phyloP scores from a whole-genome alignment of 1,140 invertebrate genomes.

The Geopemphigus sp. region DNA sequence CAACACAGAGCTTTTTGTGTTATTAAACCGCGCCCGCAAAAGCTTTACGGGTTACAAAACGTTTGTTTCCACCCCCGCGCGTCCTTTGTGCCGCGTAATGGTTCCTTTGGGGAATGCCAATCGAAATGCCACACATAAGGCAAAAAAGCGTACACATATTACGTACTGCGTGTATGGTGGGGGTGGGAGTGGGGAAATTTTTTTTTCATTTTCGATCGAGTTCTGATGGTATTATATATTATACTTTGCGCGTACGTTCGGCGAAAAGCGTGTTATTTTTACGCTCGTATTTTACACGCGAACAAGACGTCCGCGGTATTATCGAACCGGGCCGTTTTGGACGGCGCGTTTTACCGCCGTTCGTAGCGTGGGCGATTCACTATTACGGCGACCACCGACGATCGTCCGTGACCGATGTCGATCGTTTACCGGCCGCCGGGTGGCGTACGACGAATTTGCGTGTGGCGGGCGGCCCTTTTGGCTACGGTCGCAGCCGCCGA shows the following conservation, averaged over 20 bases:
- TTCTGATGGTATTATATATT: too few species aligned
- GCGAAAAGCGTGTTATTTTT: too few species aligned
- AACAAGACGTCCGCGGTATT: too few species aligned
- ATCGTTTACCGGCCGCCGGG: slow-evolving; percentile 33
- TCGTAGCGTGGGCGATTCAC: too few species aligned
- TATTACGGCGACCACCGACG: not conserved
- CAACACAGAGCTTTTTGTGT: slow-evolving; percentile 47
- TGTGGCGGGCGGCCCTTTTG: slow-evolving; percentile 32
- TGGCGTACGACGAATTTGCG: not conserved
- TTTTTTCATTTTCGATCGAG: not conserved
- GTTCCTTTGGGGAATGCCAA: slow-evolving; percentile 47
- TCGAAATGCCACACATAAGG: slow-evolving; percentile 31
- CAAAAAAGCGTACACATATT: not conserved
- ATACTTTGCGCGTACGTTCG: too few species aligned
- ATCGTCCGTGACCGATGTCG: slow-evolving; percentile 22
- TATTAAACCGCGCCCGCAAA: slow-evolving; percentile 48
- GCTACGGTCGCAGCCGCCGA: not conserved
- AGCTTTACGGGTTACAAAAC: slow-evolving; percentile 47
- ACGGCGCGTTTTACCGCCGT: too few species aligned
- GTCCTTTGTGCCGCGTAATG: slow-evolving; percentile 11
- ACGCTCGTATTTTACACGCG: too few species aligned
- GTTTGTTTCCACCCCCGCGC: slow-evolving; percentile 34
- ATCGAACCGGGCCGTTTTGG: not conserved
- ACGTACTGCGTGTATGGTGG: not conserved
- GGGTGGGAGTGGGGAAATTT: not conserved